phyloP scores from a whole-genome alignment of 2,888 invertebrate species.

The Tribolium freemani region DNA sequence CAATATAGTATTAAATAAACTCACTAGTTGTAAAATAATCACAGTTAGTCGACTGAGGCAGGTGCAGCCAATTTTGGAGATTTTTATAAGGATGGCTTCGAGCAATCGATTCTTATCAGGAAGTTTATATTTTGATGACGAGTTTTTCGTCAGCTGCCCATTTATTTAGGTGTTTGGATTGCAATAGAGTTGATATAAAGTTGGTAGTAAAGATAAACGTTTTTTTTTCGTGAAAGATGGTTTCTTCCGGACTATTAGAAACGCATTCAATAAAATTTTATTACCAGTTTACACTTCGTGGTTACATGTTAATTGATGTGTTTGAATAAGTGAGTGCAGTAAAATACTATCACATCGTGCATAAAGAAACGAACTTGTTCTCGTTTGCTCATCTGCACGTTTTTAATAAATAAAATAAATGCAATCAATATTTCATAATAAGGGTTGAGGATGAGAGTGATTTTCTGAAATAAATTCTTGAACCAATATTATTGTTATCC shows the following conservation, averaged over 20 bases:
- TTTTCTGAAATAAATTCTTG: too few relatives aligned
- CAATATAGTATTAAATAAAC: constrained; percentile 28
- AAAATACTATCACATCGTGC: neutral
- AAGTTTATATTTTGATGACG: neutral
- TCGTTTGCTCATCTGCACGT: neutral
- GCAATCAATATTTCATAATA: too few relatives aligned
- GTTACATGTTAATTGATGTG: constrained; percentile 13
- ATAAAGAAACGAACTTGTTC: neutral
- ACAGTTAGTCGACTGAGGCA: neutral
- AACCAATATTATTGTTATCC: too few relatives aligned
- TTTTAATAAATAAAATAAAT: too few relatives aligned
- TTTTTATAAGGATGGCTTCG: neutral
- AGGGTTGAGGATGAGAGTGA: too few relatives aligned
- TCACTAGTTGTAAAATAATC: constrained; percentile 17
- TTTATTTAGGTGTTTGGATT: neutral
- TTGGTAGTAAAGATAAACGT: neutral
- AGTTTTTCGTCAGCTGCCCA: neutral
- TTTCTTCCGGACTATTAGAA: neutral
- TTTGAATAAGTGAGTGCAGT: constrained; percentile 3
- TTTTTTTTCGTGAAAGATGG: neutral
- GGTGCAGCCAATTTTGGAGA: neutral
- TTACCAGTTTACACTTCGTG: constrained; percentile 11
- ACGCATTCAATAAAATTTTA: constrained; percentile 11
- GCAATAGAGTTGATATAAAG: neutral
- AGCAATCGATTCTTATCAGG: neutral